phyloP scores from a whole-genome alignment of 2,797 vertebrate genomes.

The Loriculus beryllinus region DNA sequence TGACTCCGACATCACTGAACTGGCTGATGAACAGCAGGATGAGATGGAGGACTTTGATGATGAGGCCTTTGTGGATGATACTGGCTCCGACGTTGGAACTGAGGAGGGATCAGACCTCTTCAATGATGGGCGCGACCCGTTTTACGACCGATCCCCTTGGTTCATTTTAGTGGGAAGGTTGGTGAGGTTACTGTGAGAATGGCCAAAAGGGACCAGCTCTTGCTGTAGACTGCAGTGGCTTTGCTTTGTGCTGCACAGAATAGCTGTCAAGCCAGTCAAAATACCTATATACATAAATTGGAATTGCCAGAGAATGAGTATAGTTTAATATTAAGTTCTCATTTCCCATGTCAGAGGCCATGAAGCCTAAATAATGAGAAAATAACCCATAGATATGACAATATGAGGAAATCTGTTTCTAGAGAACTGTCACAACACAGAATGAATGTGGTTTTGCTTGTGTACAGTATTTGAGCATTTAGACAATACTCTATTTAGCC shows the following conservation, averaged over 20 bases:
- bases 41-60: constrained; percentile 98
- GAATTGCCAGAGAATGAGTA: neutral
- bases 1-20: constrained; percentile 97
- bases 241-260: neutral
- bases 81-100: constrained; percentile 94
- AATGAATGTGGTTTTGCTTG: neutral
- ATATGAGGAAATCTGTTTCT: neutral
- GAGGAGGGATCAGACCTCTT: constrained; percentile 98
- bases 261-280: neutral
- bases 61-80: constrained; percentile 97
- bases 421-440: neutral
- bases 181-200: constrained; percentile 84
- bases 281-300: neutral
- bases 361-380: neutral
- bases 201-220: constrained; percentile 80
- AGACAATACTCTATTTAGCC: neutral
- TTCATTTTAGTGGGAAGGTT: constrained; percentile 99
- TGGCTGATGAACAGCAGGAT: constrained; percentile 97
- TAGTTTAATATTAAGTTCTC: neutral
- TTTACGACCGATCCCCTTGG: constrained; percentile 99
- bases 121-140: constrained; percentile 97
- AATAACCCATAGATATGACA: neutral
- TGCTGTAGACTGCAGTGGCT: constrained; percentile 35
- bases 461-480: neutral
- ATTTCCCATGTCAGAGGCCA: neutral